A percentile compares a stretch with the other conserved stretches of the same genome.
These are phyloP conservation scores for Dasypogon diadema DNA, from an alignment of 2,888 invertebrate genomes.

Conservation along the genomic window DNA sequence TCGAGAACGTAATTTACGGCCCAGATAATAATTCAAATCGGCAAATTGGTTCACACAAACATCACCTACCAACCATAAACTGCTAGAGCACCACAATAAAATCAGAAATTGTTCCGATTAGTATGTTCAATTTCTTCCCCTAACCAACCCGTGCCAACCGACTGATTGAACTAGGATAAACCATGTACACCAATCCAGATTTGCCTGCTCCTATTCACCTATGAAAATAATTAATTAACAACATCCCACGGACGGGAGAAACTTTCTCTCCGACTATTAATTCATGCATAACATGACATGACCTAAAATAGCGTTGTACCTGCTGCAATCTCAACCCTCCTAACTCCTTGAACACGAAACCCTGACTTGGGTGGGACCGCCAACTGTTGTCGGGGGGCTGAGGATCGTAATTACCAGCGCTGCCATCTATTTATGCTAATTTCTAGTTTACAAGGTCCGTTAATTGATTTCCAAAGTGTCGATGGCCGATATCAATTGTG, in stretches of 20 bases:
- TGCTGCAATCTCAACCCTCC: neutral
- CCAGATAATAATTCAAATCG: neutral
- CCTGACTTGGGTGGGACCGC: neutral
- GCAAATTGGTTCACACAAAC: neutral
- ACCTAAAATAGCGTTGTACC: constrained; percentile 21
- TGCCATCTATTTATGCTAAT: constrained; percentile 48
- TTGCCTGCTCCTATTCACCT: neutral
- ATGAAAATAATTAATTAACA: constrained; percentile 47
- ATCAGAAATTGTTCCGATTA: constrained; percentile 17
- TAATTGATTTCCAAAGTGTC: constrained; percentile 52
- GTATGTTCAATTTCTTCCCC: neutral
- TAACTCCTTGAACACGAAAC: neutral
- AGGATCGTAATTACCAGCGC: neutral
- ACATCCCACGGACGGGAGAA: constrained; percentile 28
- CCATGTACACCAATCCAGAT: too few relatives aligned
- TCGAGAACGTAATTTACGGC: too few relatives aligned
- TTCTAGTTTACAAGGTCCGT: constrained; percentile 47
- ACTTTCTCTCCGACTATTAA: constrained; percentile 30
- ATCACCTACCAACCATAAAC: neutral
- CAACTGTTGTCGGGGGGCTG: neutral
- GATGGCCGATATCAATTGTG: constrained; percentile 51
- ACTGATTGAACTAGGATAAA: neutral
- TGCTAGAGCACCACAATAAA: constrained; percentile 4
- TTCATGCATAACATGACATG: constrained; percentile 50
- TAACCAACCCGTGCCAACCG: neutral